Conservation (phyloP, 2,888 invertebrate genomes). For the Zaprionus bogoriensis region DNA sequence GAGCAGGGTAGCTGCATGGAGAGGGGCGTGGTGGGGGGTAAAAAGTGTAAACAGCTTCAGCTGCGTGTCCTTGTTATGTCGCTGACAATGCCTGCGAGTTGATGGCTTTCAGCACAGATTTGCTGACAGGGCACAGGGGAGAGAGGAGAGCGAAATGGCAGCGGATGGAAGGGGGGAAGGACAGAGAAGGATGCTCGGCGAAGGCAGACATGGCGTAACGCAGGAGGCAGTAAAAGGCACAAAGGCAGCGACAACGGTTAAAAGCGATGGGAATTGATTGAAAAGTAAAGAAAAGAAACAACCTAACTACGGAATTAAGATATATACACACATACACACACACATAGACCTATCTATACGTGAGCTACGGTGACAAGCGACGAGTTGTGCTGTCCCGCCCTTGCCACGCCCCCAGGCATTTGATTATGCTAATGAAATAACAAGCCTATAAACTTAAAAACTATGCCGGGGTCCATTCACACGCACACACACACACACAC, state of each 20-base stretch:
- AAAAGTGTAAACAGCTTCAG: conserved; percentile 69
- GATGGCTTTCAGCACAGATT: conserved; percentile 73
- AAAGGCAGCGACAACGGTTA: conserved; percentile 64
- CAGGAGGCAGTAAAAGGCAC: conserved; percentile 61
- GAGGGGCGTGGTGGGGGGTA: conserved; percentile 5
- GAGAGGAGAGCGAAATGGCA: no score
- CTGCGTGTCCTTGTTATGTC: conserved; percentile 71
- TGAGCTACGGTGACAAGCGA: not conserved
- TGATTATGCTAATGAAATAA: conserved; percentile 77
- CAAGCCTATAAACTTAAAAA: conserved; percentile 71
- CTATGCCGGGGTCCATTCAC: conserved; percentile 64
- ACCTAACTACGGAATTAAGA: conserved; percentile 60
- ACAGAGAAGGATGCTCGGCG: not conserved
- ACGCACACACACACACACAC: conserved; percentile 40
- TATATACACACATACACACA: conserved; percentile 18
- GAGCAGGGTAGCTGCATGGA: not conserved
- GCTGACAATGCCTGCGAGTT: conserved; percentile 72
- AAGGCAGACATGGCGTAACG: not conserved
- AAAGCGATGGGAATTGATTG: conserved; percentile 75
- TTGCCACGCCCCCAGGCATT: conserved; percentile 35
- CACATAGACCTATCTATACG: not conserved
- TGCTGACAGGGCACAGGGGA: conserved; percentile 40
- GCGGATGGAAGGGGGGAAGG: not conserved
- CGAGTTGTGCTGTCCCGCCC: not conserved
- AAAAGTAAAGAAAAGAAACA: conserved; percentile 58